Evolutionary conservation across 2,797 vertebrate genomes (phyloP).

Genomic region (Dendrocincla fuliginosa): DNA sequence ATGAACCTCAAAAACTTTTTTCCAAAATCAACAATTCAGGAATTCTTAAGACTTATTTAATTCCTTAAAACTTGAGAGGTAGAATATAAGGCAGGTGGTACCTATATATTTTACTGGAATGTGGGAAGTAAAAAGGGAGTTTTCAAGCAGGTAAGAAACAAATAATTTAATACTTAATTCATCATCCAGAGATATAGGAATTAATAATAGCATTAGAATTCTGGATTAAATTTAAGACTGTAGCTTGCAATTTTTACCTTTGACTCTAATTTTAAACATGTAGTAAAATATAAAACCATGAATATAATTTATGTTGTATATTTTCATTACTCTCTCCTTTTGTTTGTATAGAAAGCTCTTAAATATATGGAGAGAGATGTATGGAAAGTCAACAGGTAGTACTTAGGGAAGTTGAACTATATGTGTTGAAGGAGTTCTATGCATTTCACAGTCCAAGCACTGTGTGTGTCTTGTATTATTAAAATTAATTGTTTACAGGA

Average conservation of each 20-base stretch:
- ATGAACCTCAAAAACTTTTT: neutral
- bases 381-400: neutral
- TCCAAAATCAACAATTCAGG: neutral
- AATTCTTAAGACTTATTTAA: neutral
- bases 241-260: neutral
- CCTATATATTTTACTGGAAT: neutral
- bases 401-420: neutral
- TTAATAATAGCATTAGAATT: neutral
- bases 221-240: neutral
- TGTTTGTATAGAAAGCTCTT: neutral
- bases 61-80: neutral
- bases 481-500: neutral
- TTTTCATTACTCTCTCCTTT: neutral
- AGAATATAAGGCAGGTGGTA: neutral
- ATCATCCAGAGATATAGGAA: neutral
- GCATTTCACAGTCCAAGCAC: neutral
- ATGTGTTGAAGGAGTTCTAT: neutral
- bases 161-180: neutral
- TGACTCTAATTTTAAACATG: neutral
- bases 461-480: neutral
- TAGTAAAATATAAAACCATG: neutral
- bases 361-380: neutral
- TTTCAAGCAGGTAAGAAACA: neutral
- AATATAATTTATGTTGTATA: neutral
- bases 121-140: neutral